phyloP scores from a whole-genome alignment of 1,140 invertebrate species.

The Drosophila lacertosa region DNA sequence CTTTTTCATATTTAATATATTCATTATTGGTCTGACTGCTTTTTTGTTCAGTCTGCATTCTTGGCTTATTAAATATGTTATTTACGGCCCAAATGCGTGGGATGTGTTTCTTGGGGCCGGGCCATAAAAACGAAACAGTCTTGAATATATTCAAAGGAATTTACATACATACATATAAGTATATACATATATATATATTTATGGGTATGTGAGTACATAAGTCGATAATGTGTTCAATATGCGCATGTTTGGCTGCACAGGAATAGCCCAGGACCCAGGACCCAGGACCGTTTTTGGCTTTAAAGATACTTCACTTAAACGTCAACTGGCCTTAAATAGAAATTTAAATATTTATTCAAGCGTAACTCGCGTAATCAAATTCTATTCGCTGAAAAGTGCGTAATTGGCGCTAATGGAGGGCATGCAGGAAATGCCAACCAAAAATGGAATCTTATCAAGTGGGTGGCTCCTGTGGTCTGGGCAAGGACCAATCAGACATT shows the following conservation, averaged over 20 bases:
- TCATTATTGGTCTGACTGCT: neutral
- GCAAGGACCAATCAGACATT: slow-evolving; percentile 51
- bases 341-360: slow-evolving; percentile 50
- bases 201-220: slow-evolving; percentile 28
- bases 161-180: neutral
- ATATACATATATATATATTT: slow-evolving; percentile 20
- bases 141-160: slow-evolving; percentile 15
- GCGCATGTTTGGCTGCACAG: neutral
- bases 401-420: slow-evolving; percentile 68
- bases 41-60: slow-evolving; percentile 19
- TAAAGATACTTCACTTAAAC: slow-evolving; percentile 35
- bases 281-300: too few species aligned
- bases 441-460: slow-evolving; percentile 6
- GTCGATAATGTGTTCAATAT: slow-evolving; percentile 25
- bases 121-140: slow-evolving; percentile 33
- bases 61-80: slow-evolving; percentile 69
- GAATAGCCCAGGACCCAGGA: slow-evolving; percentile 3
- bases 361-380: slow-evolving; percentile 52
- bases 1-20: slow-evolving; percentile 16
- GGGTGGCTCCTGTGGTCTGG: neutral
- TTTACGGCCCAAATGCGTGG: slow-evolving; percentile 63
- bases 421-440: neutral
- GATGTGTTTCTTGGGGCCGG: slow-evolving; percentile 31
- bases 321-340: slow-evolving; percentile 14
- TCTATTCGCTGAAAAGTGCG: slow-evolving; percentile 58